Percentiles rank a stretch among this genome's conserved stretches.
phyloP scores from a whole-genome alignment of 1,140 invertebrate species.

The Drosophila pseudoobscura region DNA sequence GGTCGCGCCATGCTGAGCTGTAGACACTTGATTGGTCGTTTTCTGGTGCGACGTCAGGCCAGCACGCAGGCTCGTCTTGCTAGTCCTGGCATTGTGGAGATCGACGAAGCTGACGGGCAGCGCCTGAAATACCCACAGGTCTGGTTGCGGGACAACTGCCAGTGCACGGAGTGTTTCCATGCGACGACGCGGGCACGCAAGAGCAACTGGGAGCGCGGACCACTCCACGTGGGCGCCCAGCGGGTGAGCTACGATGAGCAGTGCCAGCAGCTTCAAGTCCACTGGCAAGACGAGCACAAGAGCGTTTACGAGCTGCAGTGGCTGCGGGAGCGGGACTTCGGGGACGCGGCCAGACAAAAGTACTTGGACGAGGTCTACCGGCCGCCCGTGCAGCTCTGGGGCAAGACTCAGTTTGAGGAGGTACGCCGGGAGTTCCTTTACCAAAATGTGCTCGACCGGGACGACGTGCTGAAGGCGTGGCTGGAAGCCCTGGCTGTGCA shows the following conservation, averaged over 20 bases:
- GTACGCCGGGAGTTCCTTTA: slow-evolving; percentile 85
- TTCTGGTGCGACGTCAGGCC: slow-evolving; percentile 25
- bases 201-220: slow-evolving; percentile 64
- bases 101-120: slow-evolving; percentile 15
- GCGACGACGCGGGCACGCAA: slow-evolving; percentile 85
- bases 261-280: slow-evolving; percentile 80
- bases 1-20: slow-evolving; percentile 61
- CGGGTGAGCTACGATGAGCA: slow-evolving; percentile 40
- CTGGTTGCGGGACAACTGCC: slow-evolving; percentile 90
- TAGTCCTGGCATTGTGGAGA: slow-evolving; percentile 46
- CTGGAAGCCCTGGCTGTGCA: slow-evolving; percentile 85
- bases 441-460: slow-evolving; percentile 83
- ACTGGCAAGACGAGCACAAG: slow-evolving; percentile 86
- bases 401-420: slow-evolving; percentile 84
- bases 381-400: slow-evolving; percentile 84
- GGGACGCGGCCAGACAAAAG: slow-evolving; percentile 82
- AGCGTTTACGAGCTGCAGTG: slow-evolving; percentile 84
- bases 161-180: slow-evolving; percentile 87
- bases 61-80: slow-evolving; percentile 31
- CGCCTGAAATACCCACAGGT: slow-evolving; percentile 85
- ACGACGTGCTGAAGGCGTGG: slow-evolving; percentile 84
- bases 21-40: slow-evolving; percentile 57
- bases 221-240: slow-evolving; percentile 16
- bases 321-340: slow-evolving; percentile 86
- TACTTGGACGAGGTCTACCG: slow-evolving; percentile 85